Percentiles rank a stretch among this genome's conserved stretches.
Conservation (phyloP, 2,797 vertebrate species). For the Kryptopterus vitreolus region DNA sequence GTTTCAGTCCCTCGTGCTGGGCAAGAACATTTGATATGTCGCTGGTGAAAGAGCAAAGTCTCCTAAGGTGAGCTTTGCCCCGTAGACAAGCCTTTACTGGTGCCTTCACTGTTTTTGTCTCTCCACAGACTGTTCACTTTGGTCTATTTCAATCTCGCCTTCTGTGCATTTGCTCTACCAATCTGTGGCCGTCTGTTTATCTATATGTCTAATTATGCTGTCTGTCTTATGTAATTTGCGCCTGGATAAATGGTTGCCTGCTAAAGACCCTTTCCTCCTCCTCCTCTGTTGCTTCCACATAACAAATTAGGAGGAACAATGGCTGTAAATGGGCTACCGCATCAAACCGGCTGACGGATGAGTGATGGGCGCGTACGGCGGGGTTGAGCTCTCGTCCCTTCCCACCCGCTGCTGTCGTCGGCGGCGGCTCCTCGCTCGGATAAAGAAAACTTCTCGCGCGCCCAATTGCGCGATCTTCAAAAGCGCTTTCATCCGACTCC, state of each 20-base stretch:
- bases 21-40: slow-evolving; percentile 33
- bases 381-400: slow-evolving; percentile 25
- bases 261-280: slow-evolving; percentile 59
- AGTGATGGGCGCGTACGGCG: slow-evolving; percentile 62
- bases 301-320: slow-evolving; percentile 78
- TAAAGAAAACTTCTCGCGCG: slow-evolving; percentile 20
- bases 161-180: slow-evolving; percentile 42
- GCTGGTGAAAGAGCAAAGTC: slow-evolving; percentile 33
- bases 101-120: slow-evolving; percentile 53
- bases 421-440: not conserved
- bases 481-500: slow-evolving; percentile 7
- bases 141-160: slow-evolving; percentile 56
- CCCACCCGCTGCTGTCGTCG: slow-evolving; percentile 8
- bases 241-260: slow-evolving; percentile 71
- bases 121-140: slow-evolving; percentile 17
- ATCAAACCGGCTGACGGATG: slow-evolving; percentile 75
- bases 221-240: slow-evolving; percentile 75
- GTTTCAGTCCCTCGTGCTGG: slow-evolving; percentile 26
- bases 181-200: slow-evolving; percentile 68
- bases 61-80: slow-evolving; percentile 30
- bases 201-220: slow-evolving; percentile 75
- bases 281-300: slow-evolving; percentile 62
- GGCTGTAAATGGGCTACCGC: slow-evolving; percentile 74
- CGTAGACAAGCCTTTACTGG: slow-evolving; percentile 59
- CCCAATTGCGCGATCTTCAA: slow-evolving; percentile 11